Evolutionary conservation across 2,113 vertebrate species (phyloP).

Genomic region (Macquaria ambigua): DNA sequence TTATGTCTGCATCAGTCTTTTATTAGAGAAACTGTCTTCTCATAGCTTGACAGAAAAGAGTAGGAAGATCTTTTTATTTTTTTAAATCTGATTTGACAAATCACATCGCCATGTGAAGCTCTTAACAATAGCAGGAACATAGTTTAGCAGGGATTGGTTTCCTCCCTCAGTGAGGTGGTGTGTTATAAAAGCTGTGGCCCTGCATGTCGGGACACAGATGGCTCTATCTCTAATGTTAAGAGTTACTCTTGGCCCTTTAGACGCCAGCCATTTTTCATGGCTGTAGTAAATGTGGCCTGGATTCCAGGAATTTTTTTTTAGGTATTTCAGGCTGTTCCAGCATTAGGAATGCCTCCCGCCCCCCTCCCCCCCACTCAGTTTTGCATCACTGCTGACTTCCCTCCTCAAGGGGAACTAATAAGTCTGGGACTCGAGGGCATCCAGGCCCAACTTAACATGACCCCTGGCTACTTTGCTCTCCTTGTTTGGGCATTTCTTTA

Average conservation of each 20-base stretch:
- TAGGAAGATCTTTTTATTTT: background rate
- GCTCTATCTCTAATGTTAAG: slow-evolving; percentile 32
- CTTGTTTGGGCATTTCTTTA: slow-evolving; percentile 76
- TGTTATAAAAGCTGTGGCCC: slow-evolving; percentile 33
- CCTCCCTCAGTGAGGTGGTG: slow-evolving; percentile 25
- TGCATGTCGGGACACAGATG: slow-evolving; percentile 21
- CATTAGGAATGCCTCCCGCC: slow-evolving; percentile 48
- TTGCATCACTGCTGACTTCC: slow-evolving; percentile 57
- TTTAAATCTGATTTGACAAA: slow-evolving; percentile 32
- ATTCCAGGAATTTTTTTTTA: slow-evolving; percentile 89
- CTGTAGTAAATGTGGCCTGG: slow-evolving; percentile 87
- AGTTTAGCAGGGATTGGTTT: slow-evolving; percentile 50
- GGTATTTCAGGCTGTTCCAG: slow-evolving; percentile 85
- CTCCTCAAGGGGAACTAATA: slow-evolving; percentile 62
- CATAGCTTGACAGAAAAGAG: background rate
- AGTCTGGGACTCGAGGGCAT: slow-evolving; percentile 49
- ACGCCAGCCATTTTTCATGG: slow-evolving; percentile 86
- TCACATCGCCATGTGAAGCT: slow-evolving; percentile 37
- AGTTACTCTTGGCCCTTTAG: slow-evolving; percentile 83
- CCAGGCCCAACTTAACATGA: slow-evolving; percentile 59
- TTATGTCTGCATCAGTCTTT: background rate
- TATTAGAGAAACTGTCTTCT: slow-evolving; percentile 2
- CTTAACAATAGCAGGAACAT: slow-evolving; percentile 46
- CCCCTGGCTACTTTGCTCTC: slow-evolving; percentile 50
- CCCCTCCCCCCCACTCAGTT: slow-evolving; percentile 30